Base-by-base conservation (phyloP, 30 jellyfish, hydroid and myxozoan species). In the Thelohanellus kitauei region DNA sequence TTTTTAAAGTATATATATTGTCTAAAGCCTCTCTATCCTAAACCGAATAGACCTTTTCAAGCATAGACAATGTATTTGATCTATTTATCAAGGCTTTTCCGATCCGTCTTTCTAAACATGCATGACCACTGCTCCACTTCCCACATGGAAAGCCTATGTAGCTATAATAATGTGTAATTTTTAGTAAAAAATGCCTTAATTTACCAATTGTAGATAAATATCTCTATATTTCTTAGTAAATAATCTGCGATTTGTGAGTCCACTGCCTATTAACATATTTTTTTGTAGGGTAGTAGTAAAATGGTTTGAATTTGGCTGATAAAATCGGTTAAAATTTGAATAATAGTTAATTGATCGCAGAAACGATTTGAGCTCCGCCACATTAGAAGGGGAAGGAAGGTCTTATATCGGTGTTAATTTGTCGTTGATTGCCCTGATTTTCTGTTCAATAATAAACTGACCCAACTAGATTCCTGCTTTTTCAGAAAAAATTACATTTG, bases 51-150 rank as follows among this genome's bases (percentile, higher is more conserved):
- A 54, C 47, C 11, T 69, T 21, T 46, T 54, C 63, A 15, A 38
- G 48, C 18, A 38, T 3, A 2, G 21, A 53, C 21, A 62, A 17
- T n/a, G 68, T 62, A 19, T 51, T 47, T 0, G 58, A 66, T 19
- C 53, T 52, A 38, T 30, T 20, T 12, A 62, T 57, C 15, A 57
- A 24, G 83, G 88, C 20, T 45, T 14, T 41, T 65, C 88, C 10
- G 58, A 13, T 5, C 60, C 59, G 38, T 56, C 59, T 16, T 18
- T 31, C 67, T 41, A 21, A 22, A 11, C 18, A 22, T 66, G 86
- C 6, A 45, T 17, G 22, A 66, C 24, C 25, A 66, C 83, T 1
- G 88, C 88, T 8, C 83, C 67, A 4, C 58, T 44, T 20, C 88
- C 80, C 35, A 19, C 20, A 14, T 51, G 41, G 14, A 64, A 53